Base-by-base conservation (phyloP, 2,888 invertebrate genomes). In the Cosmopolites sordidus region DNA sequence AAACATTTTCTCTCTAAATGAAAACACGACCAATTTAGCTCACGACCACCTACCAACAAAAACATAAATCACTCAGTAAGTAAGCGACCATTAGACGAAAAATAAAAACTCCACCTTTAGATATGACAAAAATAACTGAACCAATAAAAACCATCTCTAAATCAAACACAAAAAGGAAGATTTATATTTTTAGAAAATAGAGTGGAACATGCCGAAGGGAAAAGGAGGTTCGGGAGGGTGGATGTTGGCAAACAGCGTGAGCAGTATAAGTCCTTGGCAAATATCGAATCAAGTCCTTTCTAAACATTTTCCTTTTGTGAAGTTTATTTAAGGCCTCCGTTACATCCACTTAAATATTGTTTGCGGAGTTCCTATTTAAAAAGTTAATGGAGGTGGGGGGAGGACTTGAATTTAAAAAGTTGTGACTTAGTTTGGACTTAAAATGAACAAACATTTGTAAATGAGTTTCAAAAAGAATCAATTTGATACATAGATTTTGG, bases 241-340 rank as follows among this genome's bases (percentile, higher is more conserved):
- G 11, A 33, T 33, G 33, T 33, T 33, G 33, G 33, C 33, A 33
- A 33, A 33, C 33, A 33, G 12, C 33, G 33, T n/a, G 33, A 33
- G n/a, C 33, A 33, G 33, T 33, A 33, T 33, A 33, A 33, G 33
- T 33, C 41, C 42, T 41, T 29, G 41, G 42, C 42, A 48, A 48
- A 48, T 42, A 48, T 48, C 48, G 33, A 48, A 48, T 48, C 48
- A 48, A 48, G 48, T 42, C 42, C 48, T 48, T 16, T 48, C 30
- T 30, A 48, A 48, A 48, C 33, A 48, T 48, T 48, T 41, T 48
- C 27, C 48, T 48, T 48, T 48, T 42, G 41, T 18, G 33, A 22
- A 48, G 48, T 48, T 48, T 48, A 48, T 48, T 48, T 29, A 48
- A 42, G 48, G 48, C 42, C 30, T 30, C 41, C 17, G 33, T 42